These are phyloP conservation scores for Lottia gigantea DNA, from an alignment of 2,888 invertebrate species.

Conservation along the genomic window DNA sequence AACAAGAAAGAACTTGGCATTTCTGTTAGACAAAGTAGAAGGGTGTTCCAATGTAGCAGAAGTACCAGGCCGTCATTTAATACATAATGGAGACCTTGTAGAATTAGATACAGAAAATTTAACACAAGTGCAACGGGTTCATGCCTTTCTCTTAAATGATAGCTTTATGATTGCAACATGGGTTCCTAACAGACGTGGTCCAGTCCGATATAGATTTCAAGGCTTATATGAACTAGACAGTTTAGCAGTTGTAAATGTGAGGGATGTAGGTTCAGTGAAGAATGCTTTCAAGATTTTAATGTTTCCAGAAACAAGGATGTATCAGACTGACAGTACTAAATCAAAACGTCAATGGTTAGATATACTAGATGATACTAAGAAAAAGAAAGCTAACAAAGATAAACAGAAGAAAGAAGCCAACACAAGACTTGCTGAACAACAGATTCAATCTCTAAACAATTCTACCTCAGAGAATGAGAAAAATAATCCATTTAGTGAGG, in stretches of 20 bases:
- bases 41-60: conserved; percentile 85
- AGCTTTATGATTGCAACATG: conserved; percentile 85
- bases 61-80: conserved; percentile 79
- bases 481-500: conserved; percentile 10
- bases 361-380: conserved; percentile 90
- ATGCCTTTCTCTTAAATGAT: conserved; percentile 93
- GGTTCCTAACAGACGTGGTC: conserved; percentile 73
- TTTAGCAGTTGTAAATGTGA: conserved; percentile 91
- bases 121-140: conserved; percentile 83
- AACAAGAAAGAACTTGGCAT: conserved; percentile 62
- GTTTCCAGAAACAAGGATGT: conserved; percentile 91
- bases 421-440: conserved; percentile 44
- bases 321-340: conserved; percentile 86
- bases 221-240: conserved; percentile 86
- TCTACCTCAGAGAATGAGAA: conserved; percentile 6
- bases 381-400: conserved; percentile 73
- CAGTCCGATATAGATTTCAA: conserved; percentile 86
- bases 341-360: conserved; percentile 92
- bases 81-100: conserved; percentile 92
- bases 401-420: conserved; percentile 65
- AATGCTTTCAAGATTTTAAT: conserved; percentile 94
- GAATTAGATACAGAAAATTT: conserved; percentile 87
- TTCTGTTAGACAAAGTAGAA: conserved; percentile 85
- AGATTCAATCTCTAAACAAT: conserved; percentile 20
- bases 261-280: conserved; percentile 87